phyloP scores from a whole-genome alignment of 2,888 invertebrate species.

The Venusia cambrica region DNA sequence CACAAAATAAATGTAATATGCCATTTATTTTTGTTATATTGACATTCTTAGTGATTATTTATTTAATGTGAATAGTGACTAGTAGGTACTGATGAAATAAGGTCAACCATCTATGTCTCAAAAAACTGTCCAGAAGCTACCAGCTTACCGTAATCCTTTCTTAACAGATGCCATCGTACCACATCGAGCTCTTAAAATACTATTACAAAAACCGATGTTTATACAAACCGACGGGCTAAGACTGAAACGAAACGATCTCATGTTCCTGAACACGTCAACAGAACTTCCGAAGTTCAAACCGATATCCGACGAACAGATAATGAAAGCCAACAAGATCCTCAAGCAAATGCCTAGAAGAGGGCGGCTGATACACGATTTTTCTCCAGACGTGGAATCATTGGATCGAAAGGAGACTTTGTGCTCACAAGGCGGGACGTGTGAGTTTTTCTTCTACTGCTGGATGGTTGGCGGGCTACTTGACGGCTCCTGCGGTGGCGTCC shows the following conservation, averaged over 20 bases:
- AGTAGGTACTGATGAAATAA: not conserved
- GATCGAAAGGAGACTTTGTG: slow-evolving; percentile 78
- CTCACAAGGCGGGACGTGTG: slow-evolving; percentile 89
- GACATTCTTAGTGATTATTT: too few species aligned
- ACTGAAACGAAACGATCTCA: slow-evolving; percentile 49
- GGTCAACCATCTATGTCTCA: not conserved
- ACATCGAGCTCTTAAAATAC: slow-evolving; percentile 65
- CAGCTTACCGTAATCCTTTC: slow-evolving; percentile 37
- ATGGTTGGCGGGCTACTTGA: slow-evolving; percentile 93
- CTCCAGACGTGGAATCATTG: slow-evolving; percentile 19
- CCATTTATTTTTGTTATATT: too few species aligned
- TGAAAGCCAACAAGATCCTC: slow-evolving; percentile 61
- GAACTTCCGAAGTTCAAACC: slow-evolving; percentile 66
- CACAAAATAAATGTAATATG: too few species aligned
- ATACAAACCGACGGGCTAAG: slow-evolving; percentile 52
- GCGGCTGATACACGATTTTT: slow-evolving; percentile 38
- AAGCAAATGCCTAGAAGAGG: slow-evolving; percentile 52
- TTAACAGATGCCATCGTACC: slow-evolving; percentile 74
- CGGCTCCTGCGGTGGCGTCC: slow-evolving; percentile 90
- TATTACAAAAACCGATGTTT: slow-evolving; percentile 66
- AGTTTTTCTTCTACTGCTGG: slow-evolving; percentile 96
- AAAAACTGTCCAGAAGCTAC: slow-evolving; percentile 16
- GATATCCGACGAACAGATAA: slow-evolving; percentile 68
- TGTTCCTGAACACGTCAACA: slow-evolving; percentile 53
- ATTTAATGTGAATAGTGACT: not conserved